Evolutionary conservation across 2,888 invertebrate genomes (phyloP), one percentile per base, ranked within the genome.

Genomic region (Cloeon dipterum): DNA sequence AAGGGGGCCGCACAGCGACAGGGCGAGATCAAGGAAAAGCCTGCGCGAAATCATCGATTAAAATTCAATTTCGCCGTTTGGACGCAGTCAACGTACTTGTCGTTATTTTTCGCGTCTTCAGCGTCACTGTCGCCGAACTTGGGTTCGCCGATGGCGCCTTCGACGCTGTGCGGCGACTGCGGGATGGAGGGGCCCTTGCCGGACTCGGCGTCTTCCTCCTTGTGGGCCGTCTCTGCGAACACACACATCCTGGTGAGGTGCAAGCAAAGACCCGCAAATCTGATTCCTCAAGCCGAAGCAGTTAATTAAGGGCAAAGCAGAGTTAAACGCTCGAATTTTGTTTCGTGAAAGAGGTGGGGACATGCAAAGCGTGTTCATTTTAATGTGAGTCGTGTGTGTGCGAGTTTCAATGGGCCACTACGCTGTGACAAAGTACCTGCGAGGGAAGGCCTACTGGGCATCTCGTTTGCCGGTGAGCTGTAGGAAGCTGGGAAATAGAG

Each of bases 151-250:
- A 62, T 59, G 40, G 74, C 74, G 17, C 82, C 81, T 47, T 83
- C 86, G 40, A 82, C 74, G 42, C 86, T 86, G 49, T 82, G 79
- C 14, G 86, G 86, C 35, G 91, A 91, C 54, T 91, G 89, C 7
- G 93, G 86, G 47, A 94, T 61, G 36, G 93, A 93, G 26, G 88
- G 83, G 29, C 94, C 94, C 56, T 89, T 89, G 43, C 94, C 94
- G 42, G 91, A 91, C 60, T 94, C 93, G 45, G 79, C 77, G 62
- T 94, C 94, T 55, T 86, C 86, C 46, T 91, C 89, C 42, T 77
- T 52, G 4, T 46, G 44, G 25, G 26, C 35, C 23, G 36, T 38
- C 39, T 40, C n/a, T n/a, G n/a, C n/a, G n/a, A n/a, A n/a, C n/a
- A n/a, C n/a, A n/a, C n/a, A n/a, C n/a, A n/a, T n/a, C n/a, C n/a